A percentile compares a stretch with the other conserved stretches of the same genome.
Conservation (phyloP, 37 sponge, comb jelly and placozoan genomes). For the Amphimedon queenslandica region DNA sequence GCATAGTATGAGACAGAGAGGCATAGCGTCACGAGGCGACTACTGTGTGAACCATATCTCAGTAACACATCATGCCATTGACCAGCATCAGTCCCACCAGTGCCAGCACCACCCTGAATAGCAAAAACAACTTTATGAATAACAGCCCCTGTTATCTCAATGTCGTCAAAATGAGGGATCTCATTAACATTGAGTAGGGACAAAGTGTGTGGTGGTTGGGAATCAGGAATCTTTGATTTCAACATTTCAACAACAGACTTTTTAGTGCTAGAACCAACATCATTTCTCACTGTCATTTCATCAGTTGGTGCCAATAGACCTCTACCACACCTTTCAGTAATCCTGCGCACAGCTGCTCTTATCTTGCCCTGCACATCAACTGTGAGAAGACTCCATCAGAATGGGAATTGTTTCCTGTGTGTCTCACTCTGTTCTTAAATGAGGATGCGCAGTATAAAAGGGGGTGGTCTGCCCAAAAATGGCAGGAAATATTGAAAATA, state of each 20-base stretch:
- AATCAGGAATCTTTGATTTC: background rate
- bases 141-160: slow-evolving; percentile 9
- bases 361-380: too few species aligned
- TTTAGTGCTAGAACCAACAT: background rate
- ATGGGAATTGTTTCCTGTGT: too few species aligned
- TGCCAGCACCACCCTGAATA: slow-evolving; percentile 8
- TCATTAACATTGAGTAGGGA: background rate
- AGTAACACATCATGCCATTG: slow-evolving; percentile 6
- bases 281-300: background rate
- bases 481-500: too few species aligned
- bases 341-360: slow-evolving; percentile 2
- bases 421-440: background rate
- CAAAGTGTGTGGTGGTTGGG: background rate
- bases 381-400: too few species aligned
- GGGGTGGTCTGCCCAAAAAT: too few species aligned
- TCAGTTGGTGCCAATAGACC: background rate
- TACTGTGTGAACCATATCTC: slow-evolving; percentile 14
- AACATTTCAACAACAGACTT: too few species aligned
- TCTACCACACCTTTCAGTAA: background rate
- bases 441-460: too few species aligned
- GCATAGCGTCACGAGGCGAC: slow-evolving; percentile 1
- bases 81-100: background rate
- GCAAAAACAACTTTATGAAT: background rate
- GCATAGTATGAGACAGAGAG: background rate
- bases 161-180: background rate